Conservation (phyloP, 2,888 invertebrate genomes). For the Cybosia mesomella region DNA sequence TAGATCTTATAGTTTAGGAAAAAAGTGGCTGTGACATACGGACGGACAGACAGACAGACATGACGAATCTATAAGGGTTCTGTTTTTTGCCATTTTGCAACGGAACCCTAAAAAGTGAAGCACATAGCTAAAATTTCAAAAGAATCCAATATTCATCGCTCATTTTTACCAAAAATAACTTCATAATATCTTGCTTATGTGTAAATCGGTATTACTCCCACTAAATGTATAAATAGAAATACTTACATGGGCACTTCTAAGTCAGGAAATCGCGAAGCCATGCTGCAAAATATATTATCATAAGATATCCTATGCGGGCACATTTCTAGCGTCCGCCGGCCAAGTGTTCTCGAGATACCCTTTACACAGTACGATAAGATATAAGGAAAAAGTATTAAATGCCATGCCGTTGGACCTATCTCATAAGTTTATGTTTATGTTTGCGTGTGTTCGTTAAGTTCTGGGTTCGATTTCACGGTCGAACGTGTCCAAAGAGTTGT, state of each 20-base stretch:
- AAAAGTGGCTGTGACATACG: no score
- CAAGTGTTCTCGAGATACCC: conserved; percentile 48
- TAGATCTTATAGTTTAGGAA: no score
- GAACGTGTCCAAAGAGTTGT: neutral
- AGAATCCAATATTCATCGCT: neutral
- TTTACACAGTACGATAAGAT: conserved; percentile 54
- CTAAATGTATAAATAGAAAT: conserved; percentile 60
- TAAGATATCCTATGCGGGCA: conserved; percentile 73
- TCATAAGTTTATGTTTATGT: neutral
- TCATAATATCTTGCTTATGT: neutral
- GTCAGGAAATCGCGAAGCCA: conserved; percentile 67
- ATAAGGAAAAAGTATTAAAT: neutral
- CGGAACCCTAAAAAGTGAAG: no score
- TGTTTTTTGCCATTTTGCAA: no score
- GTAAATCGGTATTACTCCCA: conserved; percentile 2
- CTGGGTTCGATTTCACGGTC: neutral
- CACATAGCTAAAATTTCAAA: no score
- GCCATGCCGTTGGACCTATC: no score
- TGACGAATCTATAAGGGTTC: no score
- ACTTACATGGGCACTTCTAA: conserved; percentile 49
- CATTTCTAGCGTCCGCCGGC: conserved; percentile 71
- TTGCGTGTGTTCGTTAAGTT: neutral
- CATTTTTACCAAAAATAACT: conserved; percentile 25
- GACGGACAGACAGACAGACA: no score
- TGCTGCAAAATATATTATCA: conserved; percentile 75